A percentile compares a stretch with the other conserved stretches of the same genome.
Evolutionary conservation across 2,797 vertebrate genomes (phyloP).

Genomic region (Microhierax caerulescens): DNA sequence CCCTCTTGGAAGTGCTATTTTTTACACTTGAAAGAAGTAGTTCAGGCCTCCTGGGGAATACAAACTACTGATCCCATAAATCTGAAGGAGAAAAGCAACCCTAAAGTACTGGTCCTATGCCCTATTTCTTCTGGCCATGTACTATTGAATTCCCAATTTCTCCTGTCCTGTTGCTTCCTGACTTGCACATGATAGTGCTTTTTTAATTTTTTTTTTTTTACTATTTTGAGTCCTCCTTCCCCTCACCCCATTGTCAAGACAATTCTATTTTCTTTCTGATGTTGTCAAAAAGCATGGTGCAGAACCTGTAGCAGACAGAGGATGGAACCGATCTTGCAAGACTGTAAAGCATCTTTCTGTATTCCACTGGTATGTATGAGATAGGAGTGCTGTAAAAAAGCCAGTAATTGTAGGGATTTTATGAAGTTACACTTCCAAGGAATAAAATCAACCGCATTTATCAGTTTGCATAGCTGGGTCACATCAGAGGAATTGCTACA

Average conservation of each 20-base stretch:
- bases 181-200: background rate
- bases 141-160: background rate
- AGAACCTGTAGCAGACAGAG: background rate
- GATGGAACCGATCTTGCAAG: background rate
- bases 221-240: rapidly evolving
- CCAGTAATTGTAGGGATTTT: background rate
- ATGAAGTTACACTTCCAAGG: background rate
- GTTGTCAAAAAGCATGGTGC: background rate
- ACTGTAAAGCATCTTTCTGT: background rate
- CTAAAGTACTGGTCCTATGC: background rate
- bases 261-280: background rate
- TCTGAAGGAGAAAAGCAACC: background rate
- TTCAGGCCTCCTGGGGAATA: background rate
- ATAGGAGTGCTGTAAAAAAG: background rate
- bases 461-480: background rate
- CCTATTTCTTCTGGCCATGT: background rate
- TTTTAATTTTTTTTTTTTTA: rapidly evolving
- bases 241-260: background rate
- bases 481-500: background rate
- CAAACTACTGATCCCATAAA: background rate
- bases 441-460: background rate
- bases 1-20: background rate
- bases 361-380: background rate
- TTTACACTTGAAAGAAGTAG: background rate
- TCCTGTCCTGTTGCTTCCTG: background rate